phyloP scores from a whole-genome alignment of 1,140 invertebrate genomes.

The Macrobrachium rosenbergii region DNA sequence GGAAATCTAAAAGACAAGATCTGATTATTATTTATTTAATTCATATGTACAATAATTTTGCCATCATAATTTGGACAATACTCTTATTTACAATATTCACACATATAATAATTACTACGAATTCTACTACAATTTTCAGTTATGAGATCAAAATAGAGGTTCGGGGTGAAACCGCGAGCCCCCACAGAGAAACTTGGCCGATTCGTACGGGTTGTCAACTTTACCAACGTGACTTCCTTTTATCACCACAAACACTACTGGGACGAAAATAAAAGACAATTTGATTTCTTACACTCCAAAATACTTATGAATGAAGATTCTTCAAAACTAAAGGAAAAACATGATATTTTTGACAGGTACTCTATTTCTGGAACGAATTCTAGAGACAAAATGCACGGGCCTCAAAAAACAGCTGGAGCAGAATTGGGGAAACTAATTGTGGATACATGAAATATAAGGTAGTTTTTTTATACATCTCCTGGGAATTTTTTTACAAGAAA shows the following conservation, averaged over 20 bases:
- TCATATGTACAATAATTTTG: constrained; percentile 45
- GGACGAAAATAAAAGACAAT: background rate
- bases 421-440: too few species aligned
- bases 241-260: background rate
- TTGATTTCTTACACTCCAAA: constrained; percentile 1
- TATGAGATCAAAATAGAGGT: constrained; percentile 36
- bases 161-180: background rate
- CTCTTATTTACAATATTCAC: constrained; percentile 45
- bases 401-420: too few species aligned
- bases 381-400: too few species aligned
- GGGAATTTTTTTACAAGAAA: too few species aligned
- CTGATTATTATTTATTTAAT: constrained; percentile 13
- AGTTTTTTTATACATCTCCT: too few species aligned
- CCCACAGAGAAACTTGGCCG: constrained; percentile 9
- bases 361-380: too few species aligned
- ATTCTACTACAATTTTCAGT: constrained; percentile 40
- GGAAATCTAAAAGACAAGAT: too few species aligned
- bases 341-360: too few species aligned
- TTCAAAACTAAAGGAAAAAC: too few species aligned
- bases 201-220: background rate
- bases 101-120: constrained; percentile 40
- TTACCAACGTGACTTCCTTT: background rate
- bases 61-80: constrained; percentile 39
- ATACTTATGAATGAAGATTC: too few species aligned
- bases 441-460: too few species aligned